These are phyloP conservation scores for Ceyx melanurus DNA, from an alignment of 2,113 vertebrate genomes.

Conservation along the genomic window DNA sequence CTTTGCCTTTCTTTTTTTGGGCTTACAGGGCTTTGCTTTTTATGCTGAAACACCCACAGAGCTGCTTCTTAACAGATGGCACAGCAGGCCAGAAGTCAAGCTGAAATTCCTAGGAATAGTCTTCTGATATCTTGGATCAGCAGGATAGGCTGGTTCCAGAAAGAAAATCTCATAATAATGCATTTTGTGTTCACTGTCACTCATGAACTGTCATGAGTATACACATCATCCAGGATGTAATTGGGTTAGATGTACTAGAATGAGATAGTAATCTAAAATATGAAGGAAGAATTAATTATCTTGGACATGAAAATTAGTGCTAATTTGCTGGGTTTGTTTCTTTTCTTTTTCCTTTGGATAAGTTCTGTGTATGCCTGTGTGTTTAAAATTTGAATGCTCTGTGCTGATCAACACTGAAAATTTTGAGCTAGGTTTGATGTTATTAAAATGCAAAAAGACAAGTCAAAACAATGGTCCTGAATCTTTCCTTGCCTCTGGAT, in stretches of 20 bases:
- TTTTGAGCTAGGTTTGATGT: not conserved
- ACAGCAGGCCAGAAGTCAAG: constrained; percentile 19
- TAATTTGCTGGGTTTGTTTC: constrained; percentile 61
- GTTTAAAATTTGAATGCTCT: not conserved
- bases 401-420: not conserved
- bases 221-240: constrained; percentile 48
- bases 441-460: constrained; percentile 14
- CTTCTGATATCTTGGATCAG: not conserved
- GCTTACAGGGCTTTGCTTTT: constrained; percentile 20
- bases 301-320: constrained; percentile 61
- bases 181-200: constrained; percentile 44
- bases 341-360: constrained; percentile 31
- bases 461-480: constrained; percentile 16
- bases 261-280: constrained; percentile 52
- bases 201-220: constrained; percentile 36
- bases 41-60: not conserved
- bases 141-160: constrained; percentile 5
- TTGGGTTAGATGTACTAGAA: constrained; percentile 50
- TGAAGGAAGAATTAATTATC: constrained; percentile 50
- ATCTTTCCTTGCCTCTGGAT: constrained; percentile 24
- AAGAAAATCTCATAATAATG: not conserved
- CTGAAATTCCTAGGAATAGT: constrained; percentile 1
- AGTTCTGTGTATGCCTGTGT: not conserved
- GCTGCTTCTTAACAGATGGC: not conserved
- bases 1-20: constrained; percentile 15